Evolutionary conservation across 2,888 invertebrate species (phyloP), one percentile per base, ranked within the genome.

Genomic region (Dryococelus australis): DNA sequence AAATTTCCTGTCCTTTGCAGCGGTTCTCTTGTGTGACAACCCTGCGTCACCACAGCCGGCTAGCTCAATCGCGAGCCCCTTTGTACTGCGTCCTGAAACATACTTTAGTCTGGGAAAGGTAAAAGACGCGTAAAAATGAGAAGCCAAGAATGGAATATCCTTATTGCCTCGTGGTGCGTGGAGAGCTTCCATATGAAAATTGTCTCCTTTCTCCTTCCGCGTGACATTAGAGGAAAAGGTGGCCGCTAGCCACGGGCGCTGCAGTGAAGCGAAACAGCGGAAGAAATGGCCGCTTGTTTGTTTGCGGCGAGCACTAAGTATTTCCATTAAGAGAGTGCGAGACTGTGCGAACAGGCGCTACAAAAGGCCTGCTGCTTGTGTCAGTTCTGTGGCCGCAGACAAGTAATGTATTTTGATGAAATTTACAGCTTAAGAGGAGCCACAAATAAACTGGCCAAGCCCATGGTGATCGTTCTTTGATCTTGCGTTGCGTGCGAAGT

Each of bases 1-100:
- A 87, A 87, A 87, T 87, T 87, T 87, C 87, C 87, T 87, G 87
- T 85, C 87, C 87, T 87, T 87, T 87, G 87, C 85, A 65, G 78
- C 78, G 65, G 65, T 43, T 80, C 87, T 47, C 85, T 51, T 85
- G 65, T 35, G n/a, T 87, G 87, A 51, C 81, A 85, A 51, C 87
- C 80, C 87, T 43, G 24, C 78, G 78, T 86, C 79, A 43, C 78
- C 78, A 80, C 43, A 65, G 78, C 86, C 43, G 79, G 80, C 51
- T 12, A 26, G 79, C 43, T 35, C 27, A n/a, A 20, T 85, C 53
- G 26, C 20, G 9, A 51, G 78, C 87, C 87, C 85, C 87, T 85
- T 85, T 87, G 85, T 85, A 51, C 53, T 81, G 85, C 20, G 65
- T 83, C 26, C 83, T 13, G 83, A 83, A 83, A 83, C 43, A 83